phyloP scores from a whole-genome alignment of 2,113 vertebrate genomes.

The Macheiramphus alcinus region DNA sequence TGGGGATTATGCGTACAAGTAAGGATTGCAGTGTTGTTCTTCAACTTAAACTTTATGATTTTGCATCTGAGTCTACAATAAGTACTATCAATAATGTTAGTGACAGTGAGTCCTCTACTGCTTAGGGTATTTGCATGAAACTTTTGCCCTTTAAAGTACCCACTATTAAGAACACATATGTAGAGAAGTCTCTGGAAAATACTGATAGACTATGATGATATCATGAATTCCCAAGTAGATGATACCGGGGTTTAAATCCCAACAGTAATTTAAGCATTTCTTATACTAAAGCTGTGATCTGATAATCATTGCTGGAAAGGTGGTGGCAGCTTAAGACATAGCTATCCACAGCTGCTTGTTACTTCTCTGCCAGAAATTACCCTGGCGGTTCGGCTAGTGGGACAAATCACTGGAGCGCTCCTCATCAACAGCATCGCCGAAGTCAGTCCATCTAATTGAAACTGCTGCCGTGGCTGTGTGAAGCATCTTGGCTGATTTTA shows the following conservation, averaged over 20 bases:
- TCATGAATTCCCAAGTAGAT: background rate
- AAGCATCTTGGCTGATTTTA: background rate
- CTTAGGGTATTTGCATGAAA: background rate
- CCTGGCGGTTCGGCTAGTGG: accelerated
- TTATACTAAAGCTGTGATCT: background rate
- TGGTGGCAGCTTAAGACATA: background rate
- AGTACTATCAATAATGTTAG: background rate
- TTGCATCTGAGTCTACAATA: background rate
- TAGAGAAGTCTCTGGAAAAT: background rate
- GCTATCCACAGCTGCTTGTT: background rate
- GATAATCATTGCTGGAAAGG: background rate
- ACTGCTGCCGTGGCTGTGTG: background rate
- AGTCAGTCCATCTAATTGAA: background rate
- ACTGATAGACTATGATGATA: background rate
- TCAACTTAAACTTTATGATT: background rate
- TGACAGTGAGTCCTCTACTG: background rate
- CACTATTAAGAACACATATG: background rate
- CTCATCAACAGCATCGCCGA: background rate
- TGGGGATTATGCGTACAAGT: background rate
- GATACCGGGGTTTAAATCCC: background rate
- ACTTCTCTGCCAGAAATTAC: background rate
- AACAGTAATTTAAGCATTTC: background rate
- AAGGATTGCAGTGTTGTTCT: background rate
- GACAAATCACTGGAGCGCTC: background rate
- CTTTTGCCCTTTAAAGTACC: background rate